Conservation (phyloP, 2,113 vertebrate genomes). For the Brachyhypopomus gauderio region DNA sequence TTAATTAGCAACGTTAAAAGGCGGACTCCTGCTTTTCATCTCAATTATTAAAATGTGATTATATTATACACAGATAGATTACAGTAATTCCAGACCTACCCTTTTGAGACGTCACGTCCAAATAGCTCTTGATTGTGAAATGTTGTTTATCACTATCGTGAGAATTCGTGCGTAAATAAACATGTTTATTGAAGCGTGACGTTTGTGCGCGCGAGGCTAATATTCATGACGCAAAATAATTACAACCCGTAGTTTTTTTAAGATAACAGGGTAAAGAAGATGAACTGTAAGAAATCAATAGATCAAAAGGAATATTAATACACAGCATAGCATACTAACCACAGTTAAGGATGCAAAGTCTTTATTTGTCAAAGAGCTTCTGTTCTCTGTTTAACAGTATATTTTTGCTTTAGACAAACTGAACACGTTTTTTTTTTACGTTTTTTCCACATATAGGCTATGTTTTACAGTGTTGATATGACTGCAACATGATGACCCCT, state of each 20-base stretch:
- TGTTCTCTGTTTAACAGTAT: not conserved
- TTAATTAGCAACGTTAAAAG: too few relatives aligned
- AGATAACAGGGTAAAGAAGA: not conserved
- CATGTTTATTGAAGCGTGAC: not conserved
- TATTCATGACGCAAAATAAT: not conserved
- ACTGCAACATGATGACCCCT: constrained; percentile 67
- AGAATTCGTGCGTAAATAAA: constrained; percentile 25
- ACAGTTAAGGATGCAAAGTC: not conserved
- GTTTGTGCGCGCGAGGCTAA: not conserved
- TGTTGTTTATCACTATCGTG: not conserved
- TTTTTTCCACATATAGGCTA: too few relatives aligned
- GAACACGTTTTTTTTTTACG: not conserved
- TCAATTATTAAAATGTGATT: too few relatives aligned
- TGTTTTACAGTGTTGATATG: not conserved
- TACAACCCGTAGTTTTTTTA: not conserved
- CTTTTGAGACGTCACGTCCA: not conserved
- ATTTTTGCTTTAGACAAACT: too few relatives aligned
- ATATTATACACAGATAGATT: too few relatives aligned
- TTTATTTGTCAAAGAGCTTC: not conserved
- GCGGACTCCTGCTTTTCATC: too few relatives aligned
- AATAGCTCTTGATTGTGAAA: not conserved
- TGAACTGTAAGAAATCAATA: not conserved
- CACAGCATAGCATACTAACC: too few relatives aligned
- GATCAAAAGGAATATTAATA: too few relatives aligned
- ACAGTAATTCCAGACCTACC: not conserved